Evolutionary conservation across 1,140 invertebrate species (phyloP), one percentile per base, ranked within the genome.

Genomic region (Cyrtorhinus lividipennis): DNA sequence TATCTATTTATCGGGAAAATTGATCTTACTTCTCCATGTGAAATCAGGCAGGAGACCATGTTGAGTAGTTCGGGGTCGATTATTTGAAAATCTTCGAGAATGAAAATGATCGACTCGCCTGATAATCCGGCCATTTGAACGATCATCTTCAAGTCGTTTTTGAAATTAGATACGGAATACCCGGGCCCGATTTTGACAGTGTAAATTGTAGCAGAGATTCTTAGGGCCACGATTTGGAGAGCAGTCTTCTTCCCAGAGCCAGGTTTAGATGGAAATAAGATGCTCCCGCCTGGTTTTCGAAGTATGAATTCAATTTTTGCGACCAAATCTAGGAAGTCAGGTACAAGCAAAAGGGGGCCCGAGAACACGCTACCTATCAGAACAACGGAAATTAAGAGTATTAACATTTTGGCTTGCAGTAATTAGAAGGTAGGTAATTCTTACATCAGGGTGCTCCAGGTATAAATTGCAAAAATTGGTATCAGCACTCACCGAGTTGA

Each of bases 81-180:
- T 20, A 92, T 76, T 66, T 95, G 87, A 70, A 89, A 84, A 67
- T 95, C 92, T 70, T 96, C 92, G 0, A 96, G 72, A 2, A 95
- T 68, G 22, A 96, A 76, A 53, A 89, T 78, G 2, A 83, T 82
- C 68, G 83, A 77, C 71, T 93, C 83, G 13, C 84, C 84, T 58
- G 93, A 90, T 38, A 94, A 75, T 22, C 86, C 90, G n/a, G 86
- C 83, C 15, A 75, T 68, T 73, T 92, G 88, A 74, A 94, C 83
- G 73, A 69, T 62, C 70, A 63, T 61, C 68, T 72, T 72, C 20
- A 72, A 64, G 64, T 87, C 85, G 70, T 75, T 79, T 66, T 77
- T 79, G 71, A 87, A 87, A 30, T 82, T 73, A 67, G 82, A 83
- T 30, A 82, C 62, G 12, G 70, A 69, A 68, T 85, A 87, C 18